These are phyloP conservation scores for Hirtodrosophila alboralis DNA, from an alignment of 2,888 invertebrate species.

Conservation along the genomic window DNA sequence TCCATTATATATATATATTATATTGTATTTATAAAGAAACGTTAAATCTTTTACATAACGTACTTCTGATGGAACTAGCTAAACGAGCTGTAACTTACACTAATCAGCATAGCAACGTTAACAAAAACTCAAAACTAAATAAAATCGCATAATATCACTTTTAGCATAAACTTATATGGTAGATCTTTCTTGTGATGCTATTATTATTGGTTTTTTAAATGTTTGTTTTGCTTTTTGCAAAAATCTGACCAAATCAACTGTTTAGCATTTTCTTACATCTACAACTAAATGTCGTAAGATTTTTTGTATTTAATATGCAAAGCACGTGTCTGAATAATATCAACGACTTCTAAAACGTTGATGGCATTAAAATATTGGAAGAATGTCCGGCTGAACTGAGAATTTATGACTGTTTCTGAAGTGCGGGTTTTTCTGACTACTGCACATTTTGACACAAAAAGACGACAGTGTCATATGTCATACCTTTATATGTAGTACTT, in stretches of 20 bases:
- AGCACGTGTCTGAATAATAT: constrained; percentile 60
- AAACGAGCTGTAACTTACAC: too few relatives aligned
- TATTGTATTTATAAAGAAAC: too few relatives aligned
- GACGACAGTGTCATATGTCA: too few relatives aligned
- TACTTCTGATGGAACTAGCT: too few relatives aligned
- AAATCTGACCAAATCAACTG: constrained; percentile 1
- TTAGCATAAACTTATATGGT: too few relatives aligned
- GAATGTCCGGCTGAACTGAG: constrained; percentile 26
- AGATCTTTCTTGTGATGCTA: background rate
- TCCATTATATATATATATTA: too few relatives aligned
- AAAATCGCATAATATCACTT: background rate
- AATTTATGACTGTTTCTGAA: constrained; percentile 46
- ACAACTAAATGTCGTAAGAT: constrained; percentile 15
- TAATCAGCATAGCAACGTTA: too few relatives aligned
- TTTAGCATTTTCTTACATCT: constrained; percentile 46
- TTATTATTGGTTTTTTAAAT: too few relatives aligned
- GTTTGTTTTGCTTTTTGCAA: background rate
- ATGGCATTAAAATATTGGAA: constrained; percentile 55
- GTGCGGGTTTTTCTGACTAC: constrained; percentile 15
- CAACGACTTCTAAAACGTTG: constrained; percentile 52
- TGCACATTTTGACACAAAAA: too few relatives aligned
- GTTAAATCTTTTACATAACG: too few relatives aligned
- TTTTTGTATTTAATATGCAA: constrained; percentile 40
- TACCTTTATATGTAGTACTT: too few relatives aligned
- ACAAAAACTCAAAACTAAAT: too few relatives aligned